These are phyloP conservation scores for Heterocephalus glaber DNA, from an alignment of 2,113 vertebrate species.

Conservation along the genomic window DNA sequence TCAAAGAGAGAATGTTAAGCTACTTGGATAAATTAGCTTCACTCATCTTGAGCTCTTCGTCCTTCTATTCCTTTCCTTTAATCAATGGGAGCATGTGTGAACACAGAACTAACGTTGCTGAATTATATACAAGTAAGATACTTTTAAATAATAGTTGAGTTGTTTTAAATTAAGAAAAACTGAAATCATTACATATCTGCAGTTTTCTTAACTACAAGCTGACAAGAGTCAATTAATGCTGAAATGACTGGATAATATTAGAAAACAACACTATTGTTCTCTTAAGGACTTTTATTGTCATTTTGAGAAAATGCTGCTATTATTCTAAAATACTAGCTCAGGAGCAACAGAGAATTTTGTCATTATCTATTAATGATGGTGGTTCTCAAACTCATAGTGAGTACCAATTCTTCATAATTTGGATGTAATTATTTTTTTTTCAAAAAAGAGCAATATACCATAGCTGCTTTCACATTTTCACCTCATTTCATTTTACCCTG, in stretches of 20 bases:
- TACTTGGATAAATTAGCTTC: background rate
- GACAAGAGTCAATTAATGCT: background rate
- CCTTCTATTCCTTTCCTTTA: background rate
- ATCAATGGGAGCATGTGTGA: background rate
- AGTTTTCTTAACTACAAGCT: background rate
- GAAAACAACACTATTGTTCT: background rate
- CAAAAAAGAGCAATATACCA: conserved; percentile 9
- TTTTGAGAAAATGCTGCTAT: conserved; percentile 8
- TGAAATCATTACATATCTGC: background rate
- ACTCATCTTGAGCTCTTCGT: background rate
- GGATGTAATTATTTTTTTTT: background rate
- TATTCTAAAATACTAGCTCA: background rate
- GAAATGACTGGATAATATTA: background rate
- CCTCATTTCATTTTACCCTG: conserved; percentile 59
- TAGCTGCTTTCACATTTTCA: conserved; percentile 18
- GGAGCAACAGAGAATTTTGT: background rate
- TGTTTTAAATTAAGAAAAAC: background rate
- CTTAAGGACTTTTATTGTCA: background rate
- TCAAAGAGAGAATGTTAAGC: background rate
- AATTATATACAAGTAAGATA: background rate
- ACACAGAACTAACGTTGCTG: background rate
- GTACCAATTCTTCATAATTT: conserved; percentile 8
- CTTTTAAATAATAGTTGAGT: background rate
- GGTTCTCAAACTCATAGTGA: background rate
- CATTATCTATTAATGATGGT: background rate